phyloP scores from a whole-genome alignment of 2,113 vertebrate genomes.

The Zosterops borbonicus region DNA sequence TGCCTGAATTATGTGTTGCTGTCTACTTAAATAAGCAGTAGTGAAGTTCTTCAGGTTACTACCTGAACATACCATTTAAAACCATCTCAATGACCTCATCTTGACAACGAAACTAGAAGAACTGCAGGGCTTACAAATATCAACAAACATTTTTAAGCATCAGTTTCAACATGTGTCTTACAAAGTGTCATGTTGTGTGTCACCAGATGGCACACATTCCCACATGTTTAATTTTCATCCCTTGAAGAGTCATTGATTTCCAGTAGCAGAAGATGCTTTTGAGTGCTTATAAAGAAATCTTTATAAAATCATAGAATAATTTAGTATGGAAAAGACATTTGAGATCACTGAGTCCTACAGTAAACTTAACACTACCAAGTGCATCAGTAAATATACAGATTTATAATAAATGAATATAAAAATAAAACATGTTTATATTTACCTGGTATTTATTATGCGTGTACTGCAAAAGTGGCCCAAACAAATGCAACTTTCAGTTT shows the following conservation, averaged over 20 bases:
- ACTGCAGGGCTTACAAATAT: not conserved
- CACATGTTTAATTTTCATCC: not conserved
- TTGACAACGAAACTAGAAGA: not conserved
- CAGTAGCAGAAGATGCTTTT: not conserved
- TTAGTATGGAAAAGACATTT: not conserved
- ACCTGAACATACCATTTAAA: no score
- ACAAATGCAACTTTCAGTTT: not conserved
- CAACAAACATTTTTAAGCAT: not conserved
- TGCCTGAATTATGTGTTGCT: not conserved
- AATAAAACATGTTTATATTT: not conserved
- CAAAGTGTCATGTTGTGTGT: not conserved
- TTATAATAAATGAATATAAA: not conserved
- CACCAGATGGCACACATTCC: not conserved
- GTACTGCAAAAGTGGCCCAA: not conserved
- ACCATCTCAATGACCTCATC: not conserved
- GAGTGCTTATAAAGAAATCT: not conserved
- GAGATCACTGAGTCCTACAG: rapidly evolving
- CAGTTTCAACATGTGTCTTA: not conserved
- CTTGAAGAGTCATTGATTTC: not conserved
- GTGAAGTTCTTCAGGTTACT: not conserved
- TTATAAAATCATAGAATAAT: not conserved
- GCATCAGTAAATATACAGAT: not conserved
- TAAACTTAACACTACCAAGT: not conserved
- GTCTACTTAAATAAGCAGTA: not conserved
- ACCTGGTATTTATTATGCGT: not conserved